Percentiles rank a stretch among this genome's conserved stretches.
phyloP scores from a whole-genome alignment of 2,113 vertebrate genomes.

The Mesocricetus auratus region DNA sequence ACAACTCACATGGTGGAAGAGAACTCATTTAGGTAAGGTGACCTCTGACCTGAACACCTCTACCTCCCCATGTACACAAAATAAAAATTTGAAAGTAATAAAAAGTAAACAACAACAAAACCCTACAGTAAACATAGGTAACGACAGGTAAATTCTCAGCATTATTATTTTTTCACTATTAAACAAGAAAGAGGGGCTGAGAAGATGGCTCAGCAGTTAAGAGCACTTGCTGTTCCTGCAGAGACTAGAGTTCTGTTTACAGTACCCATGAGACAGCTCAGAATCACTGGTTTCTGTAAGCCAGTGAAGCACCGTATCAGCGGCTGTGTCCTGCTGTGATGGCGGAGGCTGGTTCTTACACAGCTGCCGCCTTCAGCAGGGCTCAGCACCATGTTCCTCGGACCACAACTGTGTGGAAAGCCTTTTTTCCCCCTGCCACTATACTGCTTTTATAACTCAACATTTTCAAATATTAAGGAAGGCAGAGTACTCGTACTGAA shows the following conservation, averaged over 20 bases:
- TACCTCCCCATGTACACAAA: neutral
- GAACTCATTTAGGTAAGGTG: neutral
- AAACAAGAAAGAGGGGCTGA: neutral
- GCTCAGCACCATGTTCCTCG: conserved; percentile 18
- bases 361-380: conserved; percentile 54
- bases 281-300: neutral
- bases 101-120: neutral
- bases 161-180: neutral
- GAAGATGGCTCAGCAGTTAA: neutral
- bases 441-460: conserved; percentile 67
- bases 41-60: neutral
- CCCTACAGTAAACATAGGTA: neutral
- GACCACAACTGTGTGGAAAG: neutral
- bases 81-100: neutral
- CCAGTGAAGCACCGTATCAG: neutral
- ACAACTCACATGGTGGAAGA: neutral
- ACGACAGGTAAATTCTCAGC: neutral
- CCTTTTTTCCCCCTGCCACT: neutral
- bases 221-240: neutral
- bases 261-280: neutral
- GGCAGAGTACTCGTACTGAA: neutral
- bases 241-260: neutral
- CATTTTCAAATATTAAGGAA: conserved; percentile 54
- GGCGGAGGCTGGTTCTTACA: neutral
- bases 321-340: neutral